phyloP scores from a whole-genome alignment of 2,888 invertebrate species.

The Iselma pallidipennis region DNA sequence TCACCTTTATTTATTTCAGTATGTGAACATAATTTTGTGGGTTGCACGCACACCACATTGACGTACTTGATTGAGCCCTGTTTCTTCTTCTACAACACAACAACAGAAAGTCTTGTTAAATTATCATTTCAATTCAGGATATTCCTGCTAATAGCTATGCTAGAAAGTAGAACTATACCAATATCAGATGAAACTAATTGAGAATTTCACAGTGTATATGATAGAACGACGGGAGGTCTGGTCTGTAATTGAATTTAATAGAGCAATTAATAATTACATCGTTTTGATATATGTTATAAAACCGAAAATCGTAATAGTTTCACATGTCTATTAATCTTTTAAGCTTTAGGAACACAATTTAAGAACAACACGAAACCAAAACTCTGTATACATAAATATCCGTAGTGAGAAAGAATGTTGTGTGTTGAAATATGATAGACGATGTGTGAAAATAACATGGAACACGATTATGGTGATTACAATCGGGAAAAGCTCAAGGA shows the following conservation, averaged over 20 bases:
- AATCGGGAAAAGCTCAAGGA: not conserved
- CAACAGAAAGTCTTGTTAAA: not conserved
- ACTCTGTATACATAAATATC: conserved; percentile 7
- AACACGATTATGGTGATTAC: conserved; percentile 21
- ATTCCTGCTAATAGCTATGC: too few species aligned
- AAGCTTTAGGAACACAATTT: not conserved
- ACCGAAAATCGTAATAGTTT: conserved; percentile 2
- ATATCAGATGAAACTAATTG: not conserved
- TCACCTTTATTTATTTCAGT: conserved; percentile 52
- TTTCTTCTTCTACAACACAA: not conserved
- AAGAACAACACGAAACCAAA: not conserved
- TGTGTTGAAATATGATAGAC: conserved; percentile 20
- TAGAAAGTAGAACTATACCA: too few species aligned
- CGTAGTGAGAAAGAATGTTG: not conserved
- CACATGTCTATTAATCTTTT: conserved; percentile 17
- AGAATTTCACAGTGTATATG: not conserved
- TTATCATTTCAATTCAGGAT: not conserved
- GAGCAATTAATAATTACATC: conserved; percentile 31
- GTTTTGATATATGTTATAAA: conserved; percentile 9
- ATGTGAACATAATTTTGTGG: conserved; percentile 46
- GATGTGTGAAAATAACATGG: conserved; percentile 24
- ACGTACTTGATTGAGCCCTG: not conserved
- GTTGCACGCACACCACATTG: conserved; percentile 37
- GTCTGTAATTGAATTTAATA: conserved; percentile 29
- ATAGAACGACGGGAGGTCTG: conserved; percentile 18